Percentiles rank a stretch among this genome's conserved stretches.
Conservation (phyloP, 2,797 vertebrate species). For the Scomberomorus guttatus region DNA sequence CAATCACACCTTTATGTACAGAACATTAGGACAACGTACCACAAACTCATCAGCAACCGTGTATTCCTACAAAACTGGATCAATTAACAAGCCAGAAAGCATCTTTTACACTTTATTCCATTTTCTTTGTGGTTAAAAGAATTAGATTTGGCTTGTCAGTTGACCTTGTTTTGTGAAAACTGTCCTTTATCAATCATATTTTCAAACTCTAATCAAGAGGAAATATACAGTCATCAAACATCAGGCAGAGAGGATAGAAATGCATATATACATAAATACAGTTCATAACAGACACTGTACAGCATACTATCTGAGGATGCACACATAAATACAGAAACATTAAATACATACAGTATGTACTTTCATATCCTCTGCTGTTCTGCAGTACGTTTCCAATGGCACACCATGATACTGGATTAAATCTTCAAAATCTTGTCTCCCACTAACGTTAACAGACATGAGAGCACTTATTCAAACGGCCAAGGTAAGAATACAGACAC, state of each 20-base stretch:
- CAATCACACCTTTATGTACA: slow-evolving; percentile 76
- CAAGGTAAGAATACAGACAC: slow-evolving; percentile 10
- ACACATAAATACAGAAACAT: slow-evolving; percentile 69
- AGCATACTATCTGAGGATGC: slow-evolving; percentile 48
- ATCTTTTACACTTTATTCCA: neutral
- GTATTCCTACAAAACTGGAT: slow-evolving; percentile 10
- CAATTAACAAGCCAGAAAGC: slow-evolving; percentile 6
- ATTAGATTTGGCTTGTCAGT: slow-evolving; percentile 5
- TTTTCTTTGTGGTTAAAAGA: neutral
- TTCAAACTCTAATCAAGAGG: slow-evolving; percentile 30
- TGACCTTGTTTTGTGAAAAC: slow-evolving; percentile 29
- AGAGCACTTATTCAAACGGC: slow-evolving; percentile 19
- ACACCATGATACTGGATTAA: slow-evolving; percentile 1
- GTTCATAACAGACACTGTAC: slow-evolving; percentile 37
- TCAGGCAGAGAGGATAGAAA: slow-evolving; percentile 51
- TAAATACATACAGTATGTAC: slow-evolving; percentile 44
- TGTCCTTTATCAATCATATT: slow-evolving; percentile 4
- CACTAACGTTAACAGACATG: neutral
- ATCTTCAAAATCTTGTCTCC: neutral
- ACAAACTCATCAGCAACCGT: slow-evolving; percentile 13
- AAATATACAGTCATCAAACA: slow-evolving; percentile 62
- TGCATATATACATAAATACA: slow-evolving; percentile 57
- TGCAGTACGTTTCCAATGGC: slow-evolving; percentile 32
- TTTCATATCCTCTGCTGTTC: slow-evolving; percentile 8
- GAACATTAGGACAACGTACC: slow-evolving; percentile 40